Evolutionary conservation across 2,888 invertebrate genomes (phyloP), one percentile per base, ranked within the genome.

Genomic region (Agriopis aurantiaria): DNA sequence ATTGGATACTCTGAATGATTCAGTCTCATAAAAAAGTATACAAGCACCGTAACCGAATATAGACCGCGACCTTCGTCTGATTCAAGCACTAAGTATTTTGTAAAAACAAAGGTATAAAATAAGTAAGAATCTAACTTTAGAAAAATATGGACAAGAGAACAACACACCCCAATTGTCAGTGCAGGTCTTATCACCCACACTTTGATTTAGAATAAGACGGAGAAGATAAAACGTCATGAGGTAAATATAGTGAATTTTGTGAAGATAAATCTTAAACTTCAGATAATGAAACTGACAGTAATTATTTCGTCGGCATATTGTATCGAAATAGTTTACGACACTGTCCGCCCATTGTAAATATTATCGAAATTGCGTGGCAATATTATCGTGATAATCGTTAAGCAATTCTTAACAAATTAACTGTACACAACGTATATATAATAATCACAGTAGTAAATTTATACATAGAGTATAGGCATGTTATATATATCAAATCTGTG

Each of bases 41-140:
- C 80, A 80, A 78, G 60, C 73, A 76, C 69, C 71, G 79, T 75
- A 71, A 78, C 82, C 85, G 76, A 85, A 88, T 87, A 86, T 88
- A 89, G 86, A 80, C 65, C 78, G 78, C 79, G 90, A 86, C 91
- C 91, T 91, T 91, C 88, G 82, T 64, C 76, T 79, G 85, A 88
- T 85, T 86, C 87, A 86, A 84, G 75, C 77, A 71, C 56, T 74
- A 74, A 75, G 74, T 72, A 75, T 77, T 73, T 69, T 68, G 69
- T 66, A 75, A 5, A 78, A 78, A 79, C 17, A 78, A n/a, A 12
- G n/a, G 12, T n/a, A 72, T 74, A 64, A 73, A 64, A 64, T 46
- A 49, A 6, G 11, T 17, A 46, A 46, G 14, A 17, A 2, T 23
- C 0, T 23, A 23, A 23, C 17, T 23, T 2, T 23, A 23, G 17